These are phyloP conservation scores for Epinephelus awoara DNA, from an alignment of 2,797 vertebrate genomes.

Conservation along the genomic window DNA sequence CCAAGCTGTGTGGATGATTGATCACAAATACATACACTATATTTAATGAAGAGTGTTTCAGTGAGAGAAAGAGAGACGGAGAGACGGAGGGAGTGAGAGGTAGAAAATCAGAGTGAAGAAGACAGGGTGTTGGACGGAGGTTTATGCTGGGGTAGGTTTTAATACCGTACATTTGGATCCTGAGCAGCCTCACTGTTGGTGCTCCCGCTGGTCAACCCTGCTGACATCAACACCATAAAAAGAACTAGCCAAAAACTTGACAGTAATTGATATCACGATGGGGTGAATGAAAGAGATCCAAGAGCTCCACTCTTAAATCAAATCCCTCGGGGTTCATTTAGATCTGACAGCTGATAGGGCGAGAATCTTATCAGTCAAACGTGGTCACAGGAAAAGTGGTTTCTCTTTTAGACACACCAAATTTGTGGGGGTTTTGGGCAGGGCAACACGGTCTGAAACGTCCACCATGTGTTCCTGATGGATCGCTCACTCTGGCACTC, in stretches of 20 bases:
- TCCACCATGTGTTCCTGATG: neutral
- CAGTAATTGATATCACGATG: constrained; percentile 31
- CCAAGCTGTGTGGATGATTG: constrained; percentile 38
- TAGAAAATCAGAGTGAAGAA: neutral
- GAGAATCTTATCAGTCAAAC: constrained; percentile 14
- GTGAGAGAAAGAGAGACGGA: neutral
- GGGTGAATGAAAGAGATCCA: constrained; percentile 3
- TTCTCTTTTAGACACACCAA: neutral
- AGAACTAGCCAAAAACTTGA: constrained; percentile 27
- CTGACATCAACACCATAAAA: constrained; percentile 21
- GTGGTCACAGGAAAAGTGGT: neutral
- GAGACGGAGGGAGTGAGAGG: neutral
- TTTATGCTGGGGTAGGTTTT: constrained; percentile 4
- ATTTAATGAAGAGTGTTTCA: constrained; percentile 53
- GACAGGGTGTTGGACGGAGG: constrained; percentile 1
- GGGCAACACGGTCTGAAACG: constrained; percentile 3
- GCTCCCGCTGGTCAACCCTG: neutral
- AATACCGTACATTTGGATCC: constrained; percentile 12
- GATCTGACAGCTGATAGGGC: constrained; percentile 8
- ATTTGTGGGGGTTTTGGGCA: neutral
- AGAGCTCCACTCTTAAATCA: neutral
- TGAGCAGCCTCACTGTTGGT: neutral
- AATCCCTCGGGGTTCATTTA: constrained; percentile 11
- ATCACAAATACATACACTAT: constrained; percentile 59
- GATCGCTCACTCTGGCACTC: neutral